phyloP scores from a whole-genome alignment of 2,113 vertebrate species.

The Setophaga coronata region DNA sequence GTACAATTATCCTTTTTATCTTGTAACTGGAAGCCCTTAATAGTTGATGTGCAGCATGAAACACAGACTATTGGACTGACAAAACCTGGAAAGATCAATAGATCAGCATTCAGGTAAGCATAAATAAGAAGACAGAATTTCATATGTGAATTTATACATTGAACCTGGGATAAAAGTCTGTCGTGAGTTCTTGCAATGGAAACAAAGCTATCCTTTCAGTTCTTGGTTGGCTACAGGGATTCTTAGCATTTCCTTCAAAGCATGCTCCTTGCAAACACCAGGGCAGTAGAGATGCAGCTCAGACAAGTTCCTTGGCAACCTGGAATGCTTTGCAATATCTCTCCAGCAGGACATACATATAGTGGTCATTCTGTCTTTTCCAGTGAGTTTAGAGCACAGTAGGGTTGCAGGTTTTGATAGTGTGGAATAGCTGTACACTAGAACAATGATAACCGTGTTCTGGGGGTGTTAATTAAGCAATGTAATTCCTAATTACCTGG shows the following conservation, averaged over 20 bases:
- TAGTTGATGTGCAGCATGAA: neutral
- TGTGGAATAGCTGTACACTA: neutral
- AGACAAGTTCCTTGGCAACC: neutral
- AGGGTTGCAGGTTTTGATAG: neutral
- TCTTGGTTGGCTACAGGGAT: neutral
- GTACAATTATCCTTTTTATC: neutral
- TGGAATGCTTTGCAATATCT: neutral
- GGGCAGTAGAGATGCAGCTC: neutral
- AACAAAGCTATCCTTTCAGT: neutral
- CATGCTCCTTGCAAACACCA: neutral
- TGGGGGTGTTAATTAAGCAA: neutral
- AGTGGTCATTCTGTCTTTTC: neutral
- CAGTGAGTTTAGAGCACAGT: neutral
- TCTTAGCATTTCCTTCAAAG: neutral
- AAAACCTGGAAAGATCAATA: neutral
- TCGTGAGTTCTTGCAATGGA: neutral
- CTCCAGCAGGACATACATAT: neutral
- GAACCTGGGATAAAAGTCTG: neutral
- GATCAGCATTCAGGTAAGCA: neutral
- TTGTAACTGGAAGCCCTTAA: conserved; percentile 43
- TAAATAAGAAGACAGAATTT: neutral
- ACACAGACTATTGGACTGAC: neutral
- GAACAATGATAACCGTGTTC: neutral
- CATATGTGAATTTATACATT: neutral
- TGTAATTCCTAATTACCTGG: neutral